A percentile compares a stretch with the other conserved stretches of the same genome.
Evolutionary conservation across 2,797 vertebrate species (phyloP).

Genomic region (Cygnus olor): DNA sequence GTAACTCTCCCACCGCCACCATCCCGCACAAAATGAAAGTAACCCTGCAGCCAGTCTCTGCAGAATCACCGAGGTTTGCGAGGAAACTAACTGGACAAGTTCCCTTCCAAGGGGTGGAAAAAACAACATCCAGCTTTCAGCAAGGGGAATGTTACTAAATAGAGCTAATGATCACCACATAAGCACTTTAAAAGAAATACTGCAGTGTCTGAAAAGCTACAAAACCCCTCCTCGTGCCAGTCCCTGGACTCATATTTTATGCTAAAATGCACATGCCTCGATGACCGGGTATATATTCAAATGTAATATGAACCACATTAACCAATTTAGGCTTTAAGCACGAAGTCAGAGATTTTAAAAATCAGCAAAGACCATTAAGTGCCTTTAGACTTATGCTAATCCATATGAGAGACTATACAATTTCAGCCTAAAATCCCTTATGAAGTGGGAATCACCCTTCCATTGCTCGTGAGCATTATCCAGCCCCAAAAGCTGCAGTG

Average conservation of each 20-base stretch:
- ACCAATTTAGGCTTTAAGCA: neutral
- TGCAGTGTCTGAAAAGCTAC: neutral
- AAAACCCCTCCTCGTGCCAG: neutral
- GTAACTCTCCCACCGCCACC: neutral
- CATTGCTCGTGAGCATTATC: neutral
- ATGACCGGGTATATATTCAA: neutral
- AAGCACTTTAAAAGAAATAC: neutral
- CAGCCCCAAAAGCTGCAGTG: neutral
- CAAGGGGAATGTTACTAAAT: neutral
- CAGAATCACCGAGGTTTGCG: neutral
- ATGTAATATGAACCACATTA: neutral
- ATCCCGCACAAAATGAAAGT: slow-evolving; percentile 9
- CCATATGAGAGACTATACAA: neutral
- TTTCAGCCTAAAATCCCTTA: neutral
- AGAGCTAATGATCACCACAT: neutral
- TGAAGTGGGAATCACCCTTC: neutral
- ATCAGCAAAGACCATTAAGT: neutral
- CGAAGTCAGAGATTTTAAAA: neutral
- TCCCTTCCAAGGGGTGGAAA: neutral
- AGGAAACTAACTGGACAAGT: neutral
- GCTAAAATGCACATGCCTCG: neutral
- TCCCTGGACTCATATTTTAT: rapidly evolving
- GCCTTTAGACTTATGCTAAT: neutral
- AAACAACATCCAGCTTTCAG: neutral
- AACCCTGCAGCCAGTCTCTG: neutral